phyloP scores from a whole-genome alignment of 2,888 invertebrate genomes.

The Xestia ashworthii region DNA sequence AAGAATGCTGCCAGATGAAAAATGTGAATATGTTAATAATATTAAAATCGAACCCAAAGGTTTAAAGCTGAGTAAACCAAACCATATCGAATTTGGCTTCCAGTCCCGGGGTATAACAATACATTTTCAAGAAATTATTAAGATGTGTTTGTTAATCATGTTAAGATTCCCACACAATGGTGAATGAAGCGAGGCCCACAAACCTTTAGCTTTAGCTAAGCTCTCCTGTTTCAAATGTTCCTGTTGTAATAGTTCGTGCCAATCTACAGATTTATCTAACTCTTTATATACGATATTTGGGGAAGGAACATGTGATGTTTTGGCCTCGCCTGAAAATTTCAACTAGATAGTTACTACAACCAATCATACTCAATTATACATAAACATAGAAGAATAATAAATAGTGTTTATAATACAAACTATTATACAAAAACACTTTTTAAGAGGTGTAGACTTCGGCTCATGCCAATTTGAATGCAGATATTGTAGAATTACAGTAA shows the following conservation, averaged over 20 bases:
- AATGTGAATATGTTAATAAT: constrained; percentile 27
- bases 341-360: constrained; percentile 72
- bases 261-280: constrained; percentile 89
- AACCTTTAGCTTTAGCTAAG: constrained; percentile 87
- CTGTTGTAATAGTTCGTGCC: constrained; percentile 85
- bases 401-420: constrained; percentile 6
- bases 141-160: constrained; percentile 34
- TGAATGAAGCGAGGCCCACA: constrained; percentile 82
- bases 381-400: constrained; percentile 23
- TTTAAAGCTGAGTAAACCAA: constrained; percentile 12
- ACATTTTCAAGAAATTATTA: constrained; percentile 13
- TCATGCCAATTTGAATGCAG: neutral
- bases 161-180: constrained; percentile 46
- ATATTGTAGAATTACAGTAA: neutral
- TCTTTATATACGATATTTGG: constrained; percentile 87
- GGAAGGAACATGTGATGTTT: constrained; percentile 80
- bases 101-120: constrained; percentile 3
- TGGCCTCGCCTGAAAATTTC: constrained; percentile 86
- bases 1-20: neutral
- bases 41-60: constrained; percentile 4
- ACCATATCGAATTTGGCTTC: constrained; percentile 8
- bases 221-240: constrained; percentile 79
- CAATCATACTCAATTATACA: constrained; percentile 43
- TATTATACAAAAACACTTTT: constrained; percentile 8
- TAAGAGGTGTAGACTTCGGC: constrained; percentile 28